Evolutionary conservation across 2,888 invertebrate species (phyloP), one percentile per base, ranked within the genome.

Genomic region (Cephus nigrinus): DNA sequence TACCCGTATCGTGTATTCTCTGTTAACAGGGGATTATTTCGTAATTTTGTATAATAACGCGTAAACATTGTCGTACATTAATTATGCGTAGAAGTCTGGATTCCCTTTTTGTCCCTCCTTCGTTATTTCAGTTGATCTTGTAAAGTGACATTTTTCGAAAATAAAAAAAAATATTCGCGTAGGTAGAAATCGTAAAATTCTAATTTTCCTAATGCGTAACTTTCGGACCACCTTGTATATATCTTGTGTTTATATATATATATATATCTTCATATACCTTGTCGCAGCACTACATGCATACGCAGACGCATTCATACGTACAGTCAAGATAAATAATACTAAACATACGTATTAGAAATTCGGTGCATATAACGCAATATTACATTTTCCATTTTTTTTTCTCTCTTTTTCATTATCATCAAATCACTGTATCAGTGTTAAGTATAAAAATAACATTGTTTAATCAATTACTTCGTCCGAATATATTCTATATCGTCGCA

Each of bases 201-300:
- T 55, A 55, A 55, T 23, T 55, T 23, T 55, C 3, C 23, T 23
- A 55, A 9, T 55, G 23, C 74, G 2, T 12, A 35, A 77, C 80
- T 80, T 76, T 80, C 79, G 81, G 79, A 82, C 82, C 76, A 80
- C 78, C 79, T 81, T 80, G 76, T 78, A 76, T 80, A 81, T 78
- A 77, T 75, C 78, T 71, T 33, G 69, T n/a, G 32, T 69, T 30
- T 74, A 69, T 77, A 30, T 12, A n/a, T 77, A 74, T 30, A 74
- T 77, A 34, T 12, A 33, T 77, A 74, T 74, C 72, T 33, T 15
- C 23, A 55, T 55, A 23, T 23, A 23, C 9, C 9, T 23, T 55
- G 23, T 9, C 23, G 55, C 55, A 55, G 55, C 55, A 55, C 55
- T 23, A 23, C 55, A 55, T 55, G 55, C 55, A 55, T 55, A 55